These are phyloP conservation scores for Calephelis perditalis DNA, from an alignment of 2,888 invertebrate genomes.

Conservation along the genomic window DNA sequence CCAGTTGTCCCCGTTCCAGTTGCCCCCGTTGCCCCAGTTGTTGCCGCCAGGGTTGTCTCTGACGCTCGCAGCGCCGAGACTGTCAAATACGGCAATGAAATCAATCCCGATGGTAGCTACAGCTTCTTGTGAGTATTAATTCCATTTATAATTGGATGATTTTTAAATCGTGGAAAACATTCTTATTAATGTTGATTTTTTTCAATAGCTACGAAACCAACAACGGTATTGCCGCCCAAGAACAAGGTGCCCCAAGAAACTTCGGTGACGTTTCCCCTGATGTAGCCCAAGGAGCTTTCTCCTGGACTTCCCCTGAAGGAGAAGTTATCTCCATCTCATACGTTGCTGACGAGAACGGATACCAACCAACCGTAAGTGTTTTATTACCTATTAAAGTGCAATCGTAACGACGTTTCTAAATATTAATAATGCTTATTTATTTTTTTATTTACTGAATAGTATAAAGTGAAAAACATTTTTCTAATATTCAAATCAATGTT, in stretches of 20 bases:
- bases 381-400: not conserved
- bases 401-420: too few relatives aligned
- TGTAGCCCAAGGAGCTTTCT: constrained; percentile 69
- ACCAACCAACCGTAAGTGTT: constrained; percentile 73
- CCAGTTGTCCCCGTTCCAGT: constrained; percentile 13
- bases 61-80: constrained; percentile 30
- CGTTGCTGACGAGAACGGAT: constrained; percentile 82
- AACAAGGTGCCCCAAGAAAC: constrained; percentile 73
- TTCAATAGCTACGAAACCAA: constrained; percentile 73
- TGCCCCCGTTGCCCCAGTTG: constrained; percentile 13
- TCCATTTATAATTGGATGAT: not conserved
- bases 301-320: constrained; percentile 79
- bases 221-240: constrained; percentile 79
- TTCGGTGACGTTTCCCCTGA: constrained; percentile 51
- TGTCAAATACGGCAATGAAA: constrained; percentile 49
- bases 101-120: constrained; percentile 63
- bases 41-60: constrained; percentile 21
- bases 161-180: not conserved
- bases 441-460: too few relatives aligned
- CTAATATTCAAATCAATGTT: too few relatives aligned
- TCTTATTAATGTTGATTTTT: not conserved
- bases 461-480: too few relatives aligned
- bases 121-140: constrained; percentile 55
- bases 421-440: too few relatives aligned
- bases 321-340: constrained; percentile 73